Evolutionary conservation across 2,888 invertebrate species (phyloP).

Genomic region (Corbicula japonica): DNA sequence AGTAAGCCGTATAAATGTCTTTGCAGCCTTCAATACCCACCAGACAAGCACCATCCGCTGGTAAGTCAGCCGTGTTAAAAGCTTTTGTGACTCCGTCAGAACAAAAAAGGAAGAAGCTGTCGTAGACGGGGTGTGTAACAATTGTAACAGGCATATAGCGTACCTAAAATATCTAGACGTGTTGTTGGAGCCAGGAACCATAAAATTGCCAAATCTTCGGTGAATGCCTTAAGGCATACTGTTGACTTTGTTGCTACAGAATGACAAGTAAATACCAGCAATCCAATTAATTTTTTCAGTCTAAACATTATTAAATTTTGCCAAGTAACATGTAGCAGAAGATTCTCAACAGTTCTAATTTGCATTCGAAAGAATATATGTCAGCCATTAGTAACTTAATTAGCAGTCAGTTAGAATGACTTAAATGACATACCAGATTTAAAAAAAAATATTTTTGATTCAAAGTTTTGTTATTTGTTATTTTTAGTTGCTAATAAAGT

Average conservation of each 20-base stretch:
- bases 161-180: not conserved
- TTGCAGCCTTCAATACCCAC: constrained; percentile 28
- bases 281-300: too few species aligned
- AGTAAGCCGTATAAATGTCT: not conserved
- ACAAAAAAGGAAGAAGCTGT: not conserved
- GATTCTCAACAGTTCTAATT: not conserved
- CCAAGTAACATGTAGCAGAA: not conserved
- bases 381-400: too few species aligned
- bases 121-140: not conserved
- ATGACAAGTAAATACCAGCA: too few species aligned
- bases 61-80: constrained; percentile 30
- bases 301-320: too few species aligned
- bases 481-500: constrained; percentile 51
- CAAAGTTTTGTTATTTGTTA: not conserved
- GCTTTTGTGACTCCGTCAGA: not conserved
- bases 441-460: too few species aligned
- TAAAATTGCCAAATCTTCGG: too few species aligned
- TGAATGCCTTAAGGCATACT: too few species aligned
- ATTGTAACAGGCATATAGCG: not conserved
- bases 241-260: too few species aligned
- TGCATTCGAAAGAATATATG: not conserved
- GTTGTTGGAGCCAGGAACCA: not conserved
- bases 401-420: not conserved
- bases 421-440: not conserved
- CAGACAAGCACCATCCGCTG: constrained; percentile 59